Evolutionary conservation across 2,888 invertebrate genomes (phyloP).

Genomic region (Anoncus sp.): DNA sequence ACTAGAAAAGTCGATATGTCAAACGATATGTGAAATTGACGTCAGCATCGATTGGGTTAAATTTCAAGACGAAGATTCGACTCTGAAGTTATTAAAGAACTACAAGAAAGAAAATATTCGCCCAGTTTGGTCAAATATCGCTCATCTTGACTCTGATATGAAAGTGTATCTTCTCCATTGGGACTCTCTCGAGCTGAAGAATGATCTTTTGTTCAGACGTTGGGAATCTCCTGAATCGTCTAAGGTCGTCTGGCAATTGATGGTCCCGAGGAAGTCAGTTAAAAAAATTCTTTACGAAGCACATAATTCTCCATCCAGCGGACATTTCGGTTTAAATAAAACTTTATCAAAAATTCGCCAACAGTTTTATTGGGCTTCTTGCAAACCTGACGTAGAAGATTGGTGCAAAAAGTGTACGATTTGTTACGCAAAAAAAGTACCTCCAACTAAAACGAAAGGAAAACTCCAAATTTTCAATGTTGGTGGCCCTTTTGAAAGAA

Average conservation of each 20-base stretch:
- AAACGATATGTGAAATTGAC: no score
- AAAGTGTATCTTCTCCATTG: conserved; percentile 62
- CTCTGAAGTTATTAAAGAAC: no score
- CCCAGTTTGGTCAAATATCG: not conserved
- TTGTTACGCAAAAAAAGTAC: conserved; percentile 64
- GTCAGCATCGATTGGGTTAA: no score
- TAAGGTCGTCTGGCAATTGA: no score
- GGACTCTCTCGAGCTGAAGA: conserved; percentile 36
- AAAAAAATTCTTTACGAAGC: conserved; percentile 21
- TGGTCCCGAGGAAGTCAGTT: no score
- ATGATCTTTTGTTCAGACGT: conserved; percentile 45
- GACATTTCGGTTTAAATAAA: conserved; percentile 69
- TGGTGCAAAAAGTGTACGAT: conserved; percentile 67
- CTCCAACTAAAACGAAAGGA: conserved; percentile 44
- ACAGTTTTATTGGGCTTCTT: conserved; percentile 64
- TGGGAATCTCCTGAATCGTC: conserved; percentile 39
- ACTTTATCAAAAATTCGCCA: conserved; percentile 65
- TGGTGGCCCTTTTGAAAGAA: conserved; percentile 63
- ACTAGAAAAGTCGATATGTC: no score
- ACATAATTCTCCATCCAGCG: conserved; percentile 65
- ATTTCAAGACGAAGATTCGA: no score
- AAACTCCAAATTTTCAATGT: conserved; percentile 64
- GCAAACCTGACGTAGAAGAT: conserved; percentile 55
- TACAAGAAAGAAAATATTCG: no score
- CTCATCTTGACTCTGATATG: not conserved